phyloP scores from a whole-genome alignment of 1,140 invertebrate species.

The Apis cerana region DNA sequence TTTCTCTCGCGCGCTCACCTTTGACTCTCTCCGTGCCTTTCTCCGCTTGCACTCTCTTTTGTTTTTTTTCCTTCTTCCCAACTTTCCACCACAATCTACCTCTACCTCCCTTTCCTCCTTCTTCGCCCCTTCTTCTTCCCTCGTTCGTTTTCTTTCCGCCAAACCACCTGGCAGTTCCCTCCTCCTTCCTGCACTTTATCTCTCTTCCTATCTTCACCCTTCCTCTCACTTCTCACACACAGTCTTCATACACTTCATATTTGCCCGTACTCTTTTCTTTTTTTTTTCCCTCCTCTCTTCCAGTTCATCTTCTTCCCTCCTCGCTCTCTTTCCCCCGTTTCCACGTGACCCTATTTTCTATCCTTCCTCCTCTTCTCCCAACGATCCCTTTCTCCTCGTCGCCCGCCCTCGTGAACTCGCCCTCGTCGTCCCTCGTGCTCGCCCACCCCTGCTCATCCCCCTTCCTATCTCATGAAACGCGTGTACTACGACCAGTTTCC shows the following conservation, averaged over 20 bases:
- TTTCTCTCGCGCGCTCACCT: not conserved
- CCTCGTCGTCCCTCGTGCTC: not conserved
- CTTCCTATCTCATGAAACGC: not conserved
- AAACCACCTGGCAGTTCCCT: not conserved
- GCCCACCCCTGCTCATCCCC: not conserved
- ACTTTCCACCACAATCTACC: not conserved
- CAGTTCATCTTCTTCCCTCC: not conserved
- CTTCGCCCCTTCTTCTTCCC: not conserved
- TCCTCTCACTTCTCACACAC: not conserved
- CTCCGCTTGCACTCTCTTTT: not conserved
- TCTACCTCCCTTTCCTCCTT: too few species aligned
- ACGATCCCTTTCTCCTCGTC: not conserved
- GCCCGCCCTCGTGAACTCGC: not conserved
- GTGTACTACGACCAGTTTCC: slow-evolving; percentile 5
- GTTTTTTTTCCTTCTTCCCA: not conserved
- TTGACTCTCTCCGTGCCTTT: not conserved
- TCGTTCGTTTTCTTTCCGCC: not conserved
- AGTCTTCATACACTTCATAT: not conserved
- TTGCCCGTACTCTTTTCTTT: not conserved
- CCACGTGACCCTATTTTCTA: slow-evolving; percentile 21
- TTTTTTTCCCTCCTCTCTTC: too few species aligned
- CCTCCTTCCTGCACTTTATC: not conserved
- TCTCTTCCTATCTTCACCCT: not conserved
- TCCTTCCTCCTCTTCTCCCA: not conserved
- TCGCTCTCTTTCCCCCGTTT: not conserved